Evolutionary conservation across 2,113 vertebrate genomes (phyloP).

Genomic region (Macquaria ambigua): DNA sequence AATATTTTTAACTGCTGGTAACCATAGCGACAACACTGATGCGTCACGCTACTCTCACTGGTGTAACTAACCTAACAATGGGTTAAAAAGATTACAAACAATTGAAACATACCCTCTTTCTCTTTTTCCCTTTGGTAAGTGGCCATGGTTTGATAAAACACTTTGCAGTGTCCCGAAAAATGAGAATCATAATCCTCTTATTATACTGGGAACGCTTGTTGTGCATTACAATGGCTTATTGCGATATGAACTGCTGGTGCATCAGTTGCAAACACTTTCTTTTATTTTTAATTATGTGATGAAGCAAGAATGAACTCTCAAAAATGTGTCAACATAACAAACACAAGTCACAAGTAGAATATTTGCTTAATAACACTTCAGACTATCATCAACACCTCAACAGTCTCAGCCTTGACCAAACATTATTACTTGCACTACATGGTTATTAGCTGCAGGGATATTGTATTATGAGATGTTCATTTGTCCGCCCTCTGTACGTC

Average conservation of each 20-base stretch:
- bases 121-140: neutral
- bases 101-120: neutral
- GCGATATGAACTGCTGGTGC: neutral
- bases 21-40: neutral
- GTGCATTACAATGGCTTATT: no score
- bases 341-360: neutral
- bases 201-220: neutral
- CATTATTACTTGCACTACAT: neutral
- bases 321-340: neutral
- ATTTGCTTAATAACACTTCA: neutral
- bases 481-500: conserved; percentile 14
- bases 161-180: neutral
- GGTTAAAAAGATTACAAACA: neutral
- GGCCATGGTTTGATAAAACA: neutral
- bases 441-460: neutral
- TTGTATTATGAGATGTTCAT: neutral
- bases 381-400: neutral
- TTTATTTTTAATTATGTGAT: neutral
- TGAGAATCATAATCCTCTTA: neutral
- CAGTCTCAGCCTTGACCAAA: neutral
- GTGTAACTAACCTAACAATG: neutral
- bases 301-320: neutral
- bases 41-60: neutral
- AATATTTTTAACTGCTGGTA: neutral
- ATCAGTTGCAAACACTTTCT: neutral